Evolutionary conservation across 2,113 vertebrate species (phyloP).

Genomic region (Paedocypris sp.): DNA sequence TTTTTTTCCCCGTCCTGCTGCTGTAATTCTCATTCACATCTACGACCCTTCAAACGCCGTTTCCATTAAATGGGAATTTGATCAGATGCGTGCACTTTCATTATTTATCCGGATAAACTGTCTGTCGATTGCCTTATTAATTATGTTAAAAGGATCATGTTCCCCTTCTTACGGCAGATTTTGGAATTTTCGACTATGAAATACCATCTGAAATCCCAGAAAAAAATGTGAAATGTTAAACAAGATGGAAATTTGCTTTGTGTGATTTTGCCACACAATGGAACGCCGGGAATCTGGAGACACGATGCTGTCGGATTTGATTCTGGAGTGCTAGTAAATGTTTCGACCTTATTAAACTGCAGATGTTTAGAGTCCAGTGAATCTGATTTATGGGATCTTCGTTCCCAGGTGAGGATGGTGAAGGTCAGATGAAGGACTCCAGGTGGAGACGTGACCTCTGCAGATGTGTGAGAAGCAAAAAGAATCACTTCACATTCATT

Average conservation of each 20-base stretch:
- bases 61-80: slow-evolving; percentile 48
- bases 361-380: background rate
- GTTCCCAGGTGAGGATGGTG: slow-evolving; percentile 3
- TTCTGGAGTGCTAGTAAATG: background rate
- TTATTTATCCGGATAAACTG: background rate
- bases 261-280: too few relatives aligned
- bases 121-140: too few relatives aligned
- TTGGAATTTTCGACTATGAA: too few relatives aligned
- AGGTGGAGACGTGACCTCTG: slow-evolving; percentile 22
- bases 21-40: slow-evolving; percentile 24
- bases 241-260: too few relatives aligned
- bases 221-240: too few relatives aligned
- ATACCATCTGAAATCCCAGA: too few relatives aligned
- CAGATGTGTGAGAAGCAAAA: background rate
- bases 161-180: too few relatives aligned
- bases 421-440: slow-evolving; percentile 20
- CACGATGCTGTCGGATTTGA: background rate
- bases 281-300: too few relatives aligned
- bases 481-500: slow-evolving; percentile 13
- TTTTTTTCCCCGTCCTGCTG: slow-evolving; percentile 2
- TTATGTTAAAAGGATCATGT: too few relatives aligned
- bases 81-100: slow-evolving; percentile 7
- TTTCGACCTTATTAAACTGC: background rate
- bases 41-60: slow-evolving; percentile 36
- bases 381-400: background rate